phyloP scores from a whole-genome alignment of 2,888 invertebrate genomes.

The Polydrusus tereticollis region DNA sequence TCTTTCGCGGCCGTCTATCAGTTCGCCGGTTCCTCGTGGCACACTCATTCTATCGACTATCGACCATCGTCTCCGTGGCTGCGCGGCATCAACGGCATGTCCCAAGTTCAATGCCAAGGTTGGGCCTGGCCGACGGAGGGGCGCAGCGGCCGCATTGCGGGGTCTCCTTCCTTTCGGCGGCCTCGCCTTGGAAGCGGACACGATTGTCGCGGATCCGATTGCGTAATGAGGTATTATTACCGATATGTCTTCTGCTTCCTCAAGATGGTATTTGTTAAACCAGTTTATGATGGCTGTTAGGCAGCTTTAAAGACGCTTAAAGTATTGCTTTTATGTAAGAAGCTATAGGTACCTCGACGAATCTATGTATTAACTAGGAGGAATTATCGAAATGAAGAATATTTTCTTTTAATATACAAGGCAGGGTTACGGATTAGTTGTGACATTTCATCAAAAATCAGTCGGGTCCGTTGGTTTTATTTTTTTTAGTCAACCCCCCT shows the following conservation, averaged over 20 bases:
- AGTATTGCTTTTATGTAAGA: too few relatives aligned
- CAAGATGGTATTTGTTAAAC: neutral
- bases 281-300: too few relatives aligned
- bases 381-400: too few relatives aligned
- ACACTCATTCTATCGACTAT: neutral
- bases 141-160: conserved; percentile 31
- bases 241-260: neutral
- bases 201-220: neutral
- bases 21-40: neutral
- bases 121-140: conserved; percentile 10
- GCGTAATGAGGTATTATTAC: conserved; percentile 1
- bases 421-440: too few relatives aligned
- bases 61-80: conserved; percentile 1
- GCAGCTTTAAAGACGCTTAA: too few relatives aligned
- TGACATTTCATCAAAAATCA: too few relatives aligned
- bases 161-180: conserved; percentile 8
- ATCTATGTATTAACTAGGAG: too few relatives aligned
- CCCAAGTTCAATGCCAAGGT: conserved; percentile 49
- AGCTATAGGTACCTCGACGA: too few relatives aligned
- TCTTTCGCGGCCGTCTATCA: neutral
- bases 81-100: neutral
- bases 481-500: too few relatives aligned
- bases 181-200: neutral
- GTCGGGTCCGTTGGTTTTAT: too few relatives aligned
- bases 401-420: too few relatives aligned